Evolutionary conservation across 2,797 vertebrate genomes (phyloP), one percentile per base, ranked within the genome.

Genomic region (Epinephelus coioides): DNA sequence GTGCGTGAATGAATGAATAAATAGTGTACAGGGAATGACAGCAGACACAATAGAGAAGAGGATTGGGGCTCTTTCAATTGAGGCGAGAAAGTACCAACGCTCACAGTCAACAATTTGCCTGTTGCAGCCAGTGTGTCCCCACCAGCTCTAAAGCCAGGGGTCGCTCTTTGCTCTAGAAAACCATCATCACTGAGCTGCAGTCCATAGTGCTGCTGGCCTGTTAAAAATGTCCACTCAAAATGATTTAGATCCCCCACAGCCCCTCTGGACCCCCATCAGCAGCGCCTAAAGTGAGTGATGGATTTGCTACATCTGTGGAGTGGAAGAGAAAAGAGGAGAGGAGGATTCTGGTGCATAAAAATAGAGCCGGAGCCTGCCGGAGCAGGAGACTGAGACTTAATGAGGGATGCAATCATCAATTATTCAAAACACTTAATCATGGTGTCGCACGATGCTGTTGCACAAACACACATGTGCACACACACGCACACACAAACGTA

Each of bases 401-500:
- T 91, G 90, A 94, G 88, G 82, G 90, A 91, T 88, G 84, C 89
- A 89, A 91, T 92, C 89, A 95, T 94, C 89, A 94, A 94, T 95
- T 94, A 95, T 95, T 95, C 90, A 94, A 91, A 94, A 94, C 87
- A 91, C 88, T 91, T 94, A 93, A 94, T 94, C 93, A 92, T 83
- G 78, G 87, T 87, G 87, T 89, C 47, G 63, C 76, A 67, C 56
- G 50, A 79, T 64, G 69, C 84, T 86, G 92, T 89, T 85, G 83
- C 86, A 90, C 85, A 92, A 88, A 94, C 80, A 92, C 75, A 84
- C 62, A 49, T 18, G 5, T 12, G 34, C 60, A 6, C 67, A 63
- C 49, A 71, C 40, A 86, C 67, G 19, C 55, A 51, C 21, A n/a
- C 23, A 40, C 44, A 66, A 51, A 69, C 10, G n/a, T 57, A 67